Conservation (phyloP, 1,140 invertebrate species). For the Plutomurus gul region DNA sequence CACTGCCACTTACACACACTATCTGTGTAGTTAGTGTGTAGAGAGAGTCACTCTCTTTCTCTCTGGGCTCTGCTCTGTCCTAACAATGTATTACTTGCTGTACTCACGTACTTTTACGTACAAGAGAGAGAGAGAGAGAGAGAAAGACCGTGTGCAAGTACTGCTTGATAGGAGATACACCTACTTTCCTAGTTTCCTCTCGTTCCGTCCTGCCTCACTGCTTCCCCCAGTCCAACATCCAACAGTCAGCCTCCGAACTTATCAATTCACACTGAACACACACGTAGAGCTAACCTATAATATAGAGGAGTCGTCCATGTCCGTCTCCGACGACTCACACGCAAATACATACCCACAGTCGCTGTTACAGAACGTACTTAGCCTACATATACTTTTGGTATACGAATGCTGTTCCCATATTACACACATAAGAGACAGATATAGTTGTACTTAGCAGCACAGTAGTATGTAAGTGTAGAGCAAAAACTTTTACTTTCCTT, state of each 20-base stretch:
- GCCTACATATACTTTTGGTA: no score
- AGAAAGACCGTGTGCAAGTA: not conserved
- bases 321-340: not conserved
- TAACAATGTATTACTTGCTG: no score
- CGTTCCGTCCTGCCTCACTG: slow-evolving; percentile 23
- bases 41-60: not conserved
- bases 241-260: slow-evolving; percentile 12
- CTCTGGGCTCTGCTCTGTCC: no score
- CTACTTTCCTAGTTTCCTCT: slow-evolving; percentile 16
- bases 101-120: not conserved
- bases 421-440: no score
- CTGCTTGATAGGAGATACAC: not conserved
- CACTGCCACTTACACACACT: not conserved
- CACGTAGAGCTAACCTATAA: not conserved
- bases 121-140: not conserved
- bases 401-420: no score
- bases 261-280: slow-evolving; percentile 18
- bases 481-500: no score
- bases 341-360: not conserved
- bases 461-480: no score
- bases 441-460: no score
- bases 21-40: not conserved
- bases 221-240: not conserved
- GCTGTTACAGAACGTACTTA: no score
- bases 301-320: not conserved